Conservation (phyloP, 1,140 invertebrate genomes). For the Drosophila truncata region DNA sequence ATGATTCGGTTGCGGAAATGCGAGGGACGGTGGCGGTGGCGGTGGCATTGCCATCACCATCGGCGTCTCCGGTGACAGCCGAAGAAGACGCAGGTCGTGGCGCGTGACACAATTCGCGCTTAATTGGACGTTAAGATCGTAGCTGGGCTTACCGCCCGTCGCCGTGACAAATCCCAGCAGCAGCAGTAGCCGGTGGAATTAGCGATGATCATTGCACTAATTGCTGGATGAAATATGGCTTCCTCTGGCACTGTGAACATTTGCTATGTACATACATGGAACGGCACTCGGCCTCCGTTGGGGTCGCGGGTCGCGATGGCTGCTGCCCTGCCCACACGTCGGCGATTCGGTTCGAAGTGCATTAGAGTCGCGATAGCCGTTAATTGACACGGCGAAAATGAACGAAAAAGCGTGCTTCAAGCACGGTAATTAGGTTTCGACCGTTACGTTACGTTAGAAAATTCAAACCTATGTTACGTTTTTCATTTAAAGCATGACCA, state of each 20-base stretch:
- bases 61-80: constrained; percentile 8
- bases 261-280: constrained; percentile 7
- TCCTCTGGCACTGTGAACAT: constrained; percentile 76
- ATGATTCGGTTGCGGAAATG: constrained; percentile 12
- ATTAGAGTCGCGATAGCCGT: not conserved
- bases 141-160: constrained; percentile 25
- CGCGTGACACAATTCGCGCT: constrained; percentile 74
- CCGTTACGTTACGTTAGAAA: not conserved
- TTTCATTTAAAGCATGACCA: not conserved
- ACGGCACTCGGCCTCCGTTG: not conserved
- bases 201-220: constrained; percentile 53
- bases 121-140: constrained; percentile 73
- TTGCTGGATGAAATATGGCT: constrained; percentile 79
- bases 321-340: constrained; percentile 11
- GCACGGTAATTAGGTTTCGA: not conserved
- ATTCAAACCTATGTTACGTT: not conserved
- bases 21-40: not conserved
- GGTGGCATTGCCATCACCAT: not conserved
- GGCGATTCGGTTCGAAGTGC: constrained; percentile 1
- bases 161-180: constrained; percentile 23
- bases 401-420: not conserved
- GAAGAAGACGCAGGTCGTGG: constrained; percentile 29
- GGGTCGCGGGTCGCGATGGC: not conserved
- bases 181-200: constrained; percentile 50
- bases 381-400: not conserved